Conservation (phyloP, 2,888 invertebrate species). For the Lasius fuliginosus region DNA sequence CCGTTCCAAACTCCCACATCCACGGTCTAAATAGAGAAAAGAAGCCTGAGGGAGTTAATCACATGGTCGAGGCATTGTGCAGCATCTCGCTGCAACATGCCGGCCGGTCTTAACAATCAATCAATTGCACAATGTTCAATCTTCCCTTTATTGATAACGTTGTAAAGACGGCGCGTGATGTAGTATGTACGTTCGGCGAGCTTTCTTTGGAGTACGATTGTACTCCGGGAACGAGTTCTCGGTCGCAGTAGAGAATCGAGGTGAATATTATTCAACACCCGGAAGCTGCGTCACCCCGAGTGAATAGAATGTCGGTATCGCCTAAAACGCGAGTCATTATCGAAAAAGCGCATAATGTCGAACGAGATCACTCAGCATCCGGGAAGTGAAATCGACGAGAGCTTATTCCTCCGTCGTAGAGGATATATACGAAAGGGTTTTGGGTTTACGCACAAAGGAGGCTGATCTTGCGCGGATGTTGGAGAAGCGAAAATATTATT, state of each 20-base stretch:
- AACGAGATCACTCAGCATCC: conserved; percentile 6
- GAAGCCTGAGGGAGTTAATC: background rate
- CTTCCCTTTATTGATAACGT: conserved; percentile 18
- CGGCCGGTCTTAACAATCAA: conserved; percentile 9
- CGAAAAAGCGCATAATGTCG: conserved; percentile 47
- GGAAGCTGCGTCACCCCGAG: background rate
- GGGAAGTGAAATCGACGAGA: conserved; percentile 30
- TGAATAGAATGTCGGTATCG: background rate
- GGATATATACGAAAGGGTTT: background rate
- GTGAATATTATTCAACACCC: background rate
- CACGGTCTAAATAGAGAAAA: background rate
- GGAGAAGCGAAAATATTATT: conserved; percentile 54
- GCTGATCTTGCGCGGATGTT: background rate
- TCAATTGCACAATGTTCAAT: conserved; percentile 19
- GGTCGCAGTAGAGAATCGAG: conserved; percentile 11
- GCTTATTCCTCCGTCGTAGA: background rate
- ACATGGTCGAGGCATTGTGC: background rate
- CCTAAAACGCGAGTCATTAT: conserved; percentile 40
- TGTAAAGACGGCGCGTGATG: conserved; percentile 4
- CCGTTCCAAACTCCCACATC: background rate
- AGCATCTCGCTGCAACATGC: conserved; percentile 1
- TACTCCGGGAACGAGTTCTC: background rate
- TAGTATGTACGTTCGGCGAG: background rate
- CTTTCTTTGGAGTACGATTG: conserved; percentile 1
- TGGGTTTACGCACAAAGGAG: background rate